A percentile compares a stretch with the other conserved stretches of the same genome.
Evolutionary conservation across 1,140 invertebrate species (phyloP).

Genomic region (Drosophila sp.): DNA sequence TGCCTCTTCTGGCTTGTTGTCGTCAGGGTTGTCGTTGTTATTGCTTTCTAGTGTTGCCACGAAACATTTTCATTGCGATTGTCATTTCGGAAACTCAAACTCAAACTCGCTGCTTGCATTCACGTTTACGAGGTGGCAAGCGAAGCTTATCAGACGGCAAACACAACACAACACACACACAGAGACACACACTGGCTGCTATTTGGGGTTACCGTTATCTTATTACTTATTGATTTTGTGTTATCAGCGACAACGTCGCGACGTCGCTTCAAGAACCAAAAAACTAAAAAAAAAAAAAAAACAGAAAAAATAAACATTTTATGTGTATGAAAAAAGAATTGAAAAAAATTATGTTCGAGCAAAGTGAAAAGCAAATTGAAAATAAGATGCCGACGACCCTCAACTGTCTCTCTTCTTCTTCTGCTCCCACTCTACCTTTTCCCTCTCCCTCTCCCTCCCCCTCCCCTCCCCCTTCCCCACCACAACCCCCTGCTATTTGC

Average conservation of each 20-base stretch:
- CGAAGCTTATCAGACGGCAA: conserved; percentile 58
- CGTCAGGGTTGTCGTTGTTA: conserved; percentile 6
- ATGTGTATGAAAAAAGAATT: conserved; percentile 24
- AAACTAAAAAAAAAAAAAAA: conserved; percentile 26
- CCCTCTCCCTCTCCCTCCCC: neutral
- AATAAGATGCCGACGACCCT: conserved; percentile 53
- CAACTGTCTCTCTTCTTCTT: neutral
- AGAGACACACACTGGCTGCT: conserved; percentile 27
- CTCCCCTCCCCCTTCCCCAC: conserved; percentile 1
- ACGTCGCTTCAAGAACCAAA: conserved; percentile 24
- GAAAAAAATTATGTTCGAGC: conserved; percentile 25
- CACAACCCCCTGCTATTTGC: no score
- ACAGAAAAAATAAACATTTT: conserved; percentile 20
- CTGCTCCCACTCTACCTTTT: neutral
- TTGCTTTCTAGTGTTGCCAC: conserved; percentile 13
- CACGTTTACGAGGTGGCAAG: conserved; percentile 10
- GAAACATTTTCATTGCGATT: conserved; percentile 63
- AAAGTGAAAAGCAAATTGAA: conserved; percentile 58
- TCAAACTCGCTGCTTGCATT: conserved; percentile 32
- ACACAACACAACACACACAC: conserved; percentile 36
- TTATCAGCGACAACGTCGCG: conserved; percentile 58
- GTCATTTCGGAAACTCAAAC: conserved; percentile 35
- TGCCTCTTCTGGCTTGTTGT: neutral
- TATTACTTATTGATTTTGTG: conserved; percentile 77
- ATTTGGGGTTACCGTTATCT: conserved; percentile 72